Percentiles rank a stretch among this genome's conserved stretches.
Conservation (phyloP, 2,888 invertebrate species). For the Toxonevra muliebris region DNA sequence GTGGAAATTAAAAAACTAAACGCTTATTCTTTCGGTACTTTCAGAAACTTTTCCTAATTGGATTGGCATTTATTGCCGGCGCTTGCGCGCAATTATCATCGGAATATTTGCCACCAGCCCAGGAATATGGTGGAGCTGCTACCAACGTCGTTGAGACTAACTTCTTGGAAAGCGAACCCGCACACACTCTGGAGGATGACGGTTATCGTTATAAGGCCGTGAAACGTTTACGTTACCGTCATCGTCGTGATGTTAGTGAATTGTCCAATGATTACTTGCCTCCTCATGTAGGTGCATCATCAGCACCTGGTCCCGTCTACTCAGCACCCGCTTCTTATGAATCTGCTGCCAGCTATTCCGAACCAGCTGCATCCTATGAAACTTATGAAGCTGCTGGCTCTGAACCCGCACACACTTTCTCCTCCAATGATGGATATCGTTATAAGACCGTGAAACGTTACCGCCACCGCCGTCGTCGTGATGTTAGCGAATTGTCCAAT, state of each 20-base stretch:
- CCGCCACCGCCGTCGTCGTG: conserved; percentile 36
- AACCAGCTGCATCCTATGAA: conserved; percentile 20
- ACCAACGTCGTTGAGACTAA: conserved; percentile 30
- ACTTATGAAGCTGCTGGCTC: conserved; percentile 25
- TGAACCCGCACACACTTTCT: conserved; percentile 31
- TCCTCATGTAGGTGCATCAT: conserved; percentile 20
- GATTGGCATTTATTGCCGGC: conserved; percentile 26
- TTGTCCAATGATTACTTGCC: conserved; percentile 32
- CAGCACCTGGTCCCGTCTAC: conserved; percentile 24
- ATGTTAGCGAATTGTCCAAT: conserved; percentile 38
- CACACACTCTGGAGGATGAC: conserved; percentile 38
- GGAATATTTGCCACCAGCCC: conserved; percentile 37
- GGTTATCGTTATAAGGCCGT: conserved; percentile 46
- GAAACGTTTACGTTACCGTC: conserved; percentile 38
- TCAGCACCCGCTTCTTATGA: conserved; percentile 2
- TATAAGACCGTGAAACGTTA: conserved; percentile 43
- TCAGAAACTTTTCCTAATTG: conserved; percentile 34
- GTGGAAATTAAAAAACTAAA: too few relatives aligned
- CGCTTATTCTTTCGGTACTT: too few relatives aligned
- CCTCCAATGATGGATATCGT: conserved; percentile 44
- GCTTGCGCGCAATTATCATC: conserved; percentile 25
- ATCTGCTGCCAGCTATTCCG: conserved; percentile 20
- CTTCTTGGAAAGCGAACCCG: conserved; percentile 33
- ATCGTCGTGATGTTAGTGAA: conserved; percentile 42
- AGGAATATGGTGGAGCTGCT: conserved; percentile 29